Evolutionary conservation across 2,113 vertebrate species (phyloP).

Genomic region (Clarias batrachus): DNA sequence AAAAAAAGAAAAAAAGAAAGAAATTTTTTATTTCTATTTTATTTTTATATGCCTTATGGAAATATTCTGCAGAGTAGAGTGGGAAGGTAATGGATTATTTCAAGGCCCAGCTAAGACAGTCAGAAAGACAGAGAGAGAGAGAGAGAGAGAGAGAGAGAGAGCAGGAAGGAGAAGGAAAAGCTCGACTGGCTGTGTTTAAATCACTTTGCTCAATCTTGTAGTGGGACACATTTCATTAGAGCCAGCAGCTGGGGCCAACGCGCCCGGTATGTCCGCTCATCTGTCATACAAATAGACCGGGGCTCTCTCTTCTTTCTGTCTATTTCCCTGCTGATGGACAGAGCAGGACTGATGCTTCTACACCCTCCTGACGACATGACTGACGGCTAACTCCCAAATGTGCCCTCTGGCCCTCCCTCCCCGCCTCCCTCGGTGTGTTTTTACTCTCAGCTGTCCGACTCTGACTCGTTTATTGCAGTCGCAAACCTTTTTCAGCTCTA

Average conservation of each 20-base stretch:
- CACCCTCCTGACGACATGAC: constrained; percentile 44
- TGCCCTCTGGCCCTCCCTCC: constrained; percentile 9
- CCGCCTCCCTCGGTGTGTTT: constrained; percentile 43
- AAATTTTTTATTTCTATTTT: no score
- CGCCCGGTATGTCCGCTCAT: constrained; percentile 40
- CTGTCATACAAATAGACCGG: constrained; percentile 48
- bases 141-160: constrained; percentile 39
- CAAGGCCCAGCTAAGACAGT: constrained; percentile 39
- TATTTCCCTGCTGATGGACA: constrained; percentile 43
- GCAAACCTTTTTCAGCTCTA: background rate
- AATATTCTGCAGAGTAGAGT: constrained; percentile 40
- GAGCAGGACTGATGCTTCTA: constrained; percentile 45
- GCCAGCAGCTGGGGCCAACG: constrained; percentile 48
- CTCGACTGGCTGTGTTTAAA: constrained; percentile 49
- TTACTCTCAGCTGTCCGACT: constrained; percentile 17
- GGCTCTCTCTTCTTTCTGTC: constrained; percentile 43
- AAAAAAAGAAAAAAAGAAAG: constrained; percentile 11
- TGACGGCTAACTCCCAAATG: constrained; percentile 41
- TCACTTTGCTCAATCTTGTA: constrained; percentile 55
- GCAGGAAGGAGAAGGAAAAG: constrained; percentile 34
- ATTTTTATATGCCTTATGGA: constrained; percentile 45
- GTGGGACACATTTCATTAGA: constrained; percentile 56
- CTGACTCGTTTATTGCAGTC: background rate
- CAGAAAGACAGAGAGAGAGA: constrained; percentile 31
- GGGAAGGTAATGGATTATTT: constrained; percentile 45